Base-by-base conservation (phyloP, 2,797 vertebrate genomes). In the Cirrhinus molitorella region DNA sequence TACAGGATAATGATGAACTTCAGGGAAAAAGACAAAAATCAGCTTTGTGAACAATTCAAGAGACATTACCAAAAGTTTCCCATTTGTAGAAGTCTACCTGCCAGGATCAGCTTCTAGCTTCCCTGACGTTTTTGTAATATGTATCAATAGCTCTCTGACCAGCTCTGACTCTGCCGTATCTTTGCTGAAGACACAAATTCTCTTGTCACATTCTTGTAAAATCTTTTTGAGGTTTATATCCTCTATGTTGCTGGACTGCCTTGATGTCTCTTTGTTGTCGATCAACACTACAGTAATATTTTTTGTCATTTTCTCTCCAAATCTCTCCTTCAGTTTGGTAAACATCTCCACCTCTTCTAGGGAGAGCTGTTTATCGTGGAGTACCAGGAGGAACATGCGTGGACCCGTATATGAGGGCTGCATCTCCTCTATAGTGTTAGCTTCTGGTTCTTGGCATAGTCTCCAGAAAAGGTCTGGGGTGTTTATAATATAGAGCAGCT, bases 381-480 rank as follows among this genome's bases (percentile, higher is more conserved):
- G 19, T 17, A 83, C 28, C 4, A 83, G 63, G 23, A 83, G 51
- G 82, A 76, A 72, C 47, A 84, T 67, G 13, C 67, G 16, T 28
- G 25, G 25, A 17, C 47, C 82, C 0, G 66, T 11, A 43, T 67
- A 71, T 14, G 66, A 72, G 6, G 55, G 43, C 23, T 23, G 61
- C 25, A 71, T 34, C 25, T 61, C 53, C 19, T 84, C 53, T 1
- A 40, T 23, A 67, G 14, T 2, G 21, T 70, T 14, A 1, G 23
- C 23, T 23, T 77, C 25, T 25, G 53, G 14, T n/a, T 43, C 47
- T 61, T 21, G 67, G 40, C 61, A 34, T 4, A 19, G 53, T 25
- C 76, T 67, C 28, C 31, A 45, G 67, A 77, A 72, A 25, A 79
- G 43, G 23, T 79, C 83, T 16, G 83, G 74, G 28, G 83, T 84